Evolutionary conservation across 2,888 invertebrate genomes (phyloP), one percentile per base, ranked within the genome.

Genomic region (Spialia ferax): DNA sequence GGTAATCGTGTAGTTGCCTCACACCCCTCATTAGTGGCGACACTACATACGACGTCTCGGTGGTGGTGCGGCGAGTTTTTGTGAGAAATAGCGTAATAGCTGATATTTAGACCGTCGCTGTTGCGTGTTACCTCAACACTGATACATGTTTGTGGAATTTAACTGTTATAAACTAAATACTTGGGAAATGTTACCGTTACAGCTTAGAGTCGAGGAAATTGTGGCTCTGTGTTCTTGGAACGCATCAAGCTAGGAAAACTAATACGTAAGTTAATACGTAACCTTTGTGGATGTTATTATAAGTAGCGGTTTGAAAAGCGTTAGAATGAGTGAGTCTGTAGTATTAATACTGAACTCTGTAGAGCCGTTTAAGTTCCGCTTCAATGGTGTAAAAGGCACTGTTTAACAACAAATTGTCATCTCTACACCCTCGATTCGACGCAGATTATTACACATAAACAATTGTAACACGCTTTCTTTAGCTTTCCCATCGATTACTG

Each of bases 401-500:
- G 29, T 8, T 23, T 38, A 38, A 59, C 20, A 61, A 32, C n/a
- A 52, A 65, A 52, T 52, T 60, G 29, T 60, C 60, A 20, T 54
- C 50, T 57, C 35, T 29, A 50, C 45, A 57, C 18, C 60, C 52
- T 54, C 66, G 54, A 66, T 60, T 60, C 54, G 54, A 42, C 42
- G 59, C 54, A 35, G 50, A 57, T 64, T 55, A 61, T 61, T 66
- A 66, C 42, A 66, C 45, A 66, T 66, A 42, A 65, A 60, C 66
- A 66, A 66, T 64, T 61, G 60, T 48, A 61, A 38, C 59, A 55
- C 60, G 56, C 64, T 69, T 69, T 68, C 63, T 59, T 69, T 38
- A 54, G 69, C 65, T 65, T 69, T 89, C 87, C 85, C 85, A 86
- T 84, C 80, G 79, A 82, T 80, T 77, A 83, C 78, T 75, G 83